Conservation (phyloP, 2,888 invertebrate species). For the Chrysolina oricalcia region DNA sequence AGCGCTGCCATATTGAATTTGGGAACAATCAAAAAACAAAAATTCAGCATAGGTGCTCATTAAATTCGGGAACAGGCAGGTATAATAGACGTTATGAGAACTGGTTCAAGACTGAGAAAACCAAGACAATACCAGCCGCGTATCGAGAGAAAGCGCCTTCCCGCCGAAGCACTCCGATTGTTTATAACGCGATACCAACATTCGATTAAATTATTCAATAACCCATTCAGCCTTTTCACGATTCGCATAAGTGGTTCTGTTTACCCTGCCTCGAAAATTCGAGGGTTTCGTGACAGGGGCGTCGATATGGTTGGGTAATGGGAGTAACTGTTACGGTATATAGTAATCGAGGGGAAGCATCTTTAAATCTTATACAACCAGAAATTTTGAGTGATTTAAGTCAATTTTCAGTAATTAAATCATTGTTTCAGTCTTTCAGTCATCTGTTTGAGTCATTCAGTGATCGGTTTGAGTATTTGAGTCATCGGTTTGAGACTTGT, state of each 20-base stretch:
- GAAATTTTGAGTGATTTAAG: too few species aligned
- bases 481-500: too few species aligned
- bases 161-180: conserved; percentile 48
- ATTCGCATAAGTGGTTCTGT: conserved; percentile 27
- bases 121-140: not conserved
- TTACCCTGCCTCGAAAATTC: conserved; percentile 30
- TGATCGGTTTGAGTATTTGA: too few species aligned
- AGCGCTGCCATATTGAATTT: too few species aligned
- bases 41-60: not conserved
- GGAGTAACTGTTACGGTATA: too few species aligned
- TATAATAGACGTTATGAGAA: conserved; percentile 1
- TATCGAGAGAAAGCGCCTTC: conserved; percentile 27
- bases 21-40: not conserved
- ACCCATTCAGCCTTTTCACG: conserved; percentile 42
- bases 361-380: too few species aligned
- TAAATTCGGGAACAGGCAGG: not conserved
- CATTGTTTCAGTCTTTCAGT: too few species aligned
- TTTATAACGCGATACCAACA: conserved; percentile 50
- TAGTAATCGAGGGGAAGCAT: too few species aligned
- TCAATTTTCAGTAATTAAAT: too few species aligned
- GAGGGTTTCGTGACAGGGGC: conserved; percentile 15
- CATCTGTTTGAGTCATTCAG: too few species aligned
- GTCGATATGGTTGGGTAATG: not conserved
- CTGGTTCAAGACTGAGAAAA: not conserved
- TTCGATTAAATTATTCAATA: conserved; percentile 51